Base-by-base conservation (phyloP, 2,797 vertebrate genomes). In the Manis javanica region DNA sequence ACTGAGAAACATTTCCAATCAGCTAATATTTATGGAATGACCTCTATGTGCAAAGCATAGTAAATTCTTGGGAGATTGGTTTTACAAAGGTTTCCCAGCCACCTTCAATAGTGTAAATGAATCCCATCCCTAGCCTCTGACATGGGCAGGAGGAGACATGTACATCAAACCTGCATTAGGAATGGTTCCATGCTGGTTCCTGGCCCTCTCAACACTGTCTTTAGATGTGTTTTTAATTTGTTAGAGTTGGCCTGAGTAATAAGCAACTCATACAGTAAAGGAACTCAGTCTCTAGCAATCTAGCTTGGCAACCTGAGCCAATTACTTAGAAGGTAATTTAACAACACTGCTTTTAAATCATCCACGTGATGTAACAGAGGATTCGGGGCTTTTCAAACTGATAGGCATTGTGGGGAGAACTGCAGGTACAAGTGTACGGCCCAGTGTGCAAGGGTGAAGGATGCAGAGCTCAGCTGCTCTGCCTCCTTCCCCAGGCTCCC, bases 301-400 rank as follows among this genome's bases (percentile, higher is more conserved):
- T 97, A 87, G 46, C 91, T 97, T 97, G 95, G 94, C 95, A 98
- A 71, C 53, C 29, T 10, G 23, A 97, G 93, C 63, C 87, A 96
- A 88, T 87, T 97, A 96, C 97, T 97, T 97, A 97, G 68, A 87
- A 96, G 87, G 77, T 59, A 92, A 97, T 57, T 95, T 97, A 95
- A 89, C 87, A 7, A 83, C 75, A 26, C 37, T 91, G 75, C 42
- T 94, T 97, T 93, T 74, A 97, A 95, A 91, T 53, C 69, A 12
- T 4, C 46, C 96, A 79, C 24, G 12, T 71, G 77, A 84, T 86
- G 14, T 59, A 63, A 49, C n/a, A 63, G 85, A 89, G 51, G 53
- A 91, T 69, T 42, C 78, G 51, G 46, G 83, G 72, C 55, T 86
- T 96, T 95, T 24, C 46, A 61, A 91, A 94, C 57, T 29, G 31